These are phyloP conservation scores for Xerus inauris DNA, from an alignment of 2,113 vertebrate species.

Conservation along the genomic window DNA sequence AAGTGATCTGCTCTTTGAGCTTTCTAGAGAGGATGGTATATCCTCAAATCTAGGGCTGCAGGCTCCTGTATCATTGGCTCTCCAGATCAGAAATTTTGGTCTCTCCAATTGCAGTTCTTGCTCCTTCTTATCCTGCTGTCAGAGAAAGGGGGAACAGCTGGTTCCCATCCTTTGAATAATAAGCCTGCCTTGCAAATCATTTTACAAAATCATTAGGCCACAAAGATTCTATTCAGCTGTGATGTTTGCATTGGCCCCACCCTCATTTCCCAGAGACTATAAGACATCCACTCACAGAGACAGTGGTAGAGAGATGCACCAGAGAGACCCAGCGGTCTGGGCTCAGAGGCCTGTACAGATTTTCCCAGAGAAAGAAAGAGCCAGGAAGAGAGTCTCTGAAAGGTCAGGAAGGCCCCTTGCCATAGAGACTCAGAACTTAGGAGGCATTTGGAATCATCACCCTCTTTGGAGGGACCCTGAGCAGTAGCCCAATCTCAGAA, in stretches of 20 bases:
- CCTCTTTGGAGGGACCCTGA: not conserved
- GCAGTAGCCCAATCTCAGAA: constrained; percentile 19
- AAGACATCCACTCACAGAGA: constrained; percentile 67
- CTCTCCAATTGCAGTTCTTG: constrained; percentile 19
- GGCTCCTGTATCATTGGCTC: not conserved
- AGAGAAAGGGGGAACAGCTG: constrained; percentile 71
- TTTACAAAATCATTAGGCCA: constrained; percentile 80
- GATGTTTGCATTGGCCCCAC: constrained; percentile 65
- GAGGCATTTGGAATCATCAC: constrained; percentile 35
- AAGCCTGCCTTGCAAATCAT: constrained; percentile 70
- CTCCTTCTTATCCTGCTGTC: constrained; percentile 66
- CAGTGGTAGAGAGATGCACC: constrained; percentile 34
- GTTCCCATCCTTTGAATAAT: constrained; percentile 77
- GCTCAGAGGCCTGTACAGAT: constrained; percentile 12
- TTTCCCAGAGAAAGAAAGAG: constrained; percentile 21
- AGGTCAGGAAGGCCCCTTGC: not conserved
- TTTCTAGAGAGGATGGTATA: constrained; percentile 31
- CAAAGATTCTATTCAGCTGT: constrained; percentile 80
- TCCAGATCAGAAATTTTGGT: constrained; percentile 42
- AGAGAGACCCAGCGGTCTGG: not conserved
- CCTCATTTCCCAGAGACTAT: constrained; percentile 70
- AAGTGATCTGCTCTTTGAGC: not conserved
- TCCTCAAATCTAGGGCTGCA: not conserved
- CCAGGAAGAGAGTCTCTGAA: not conserved
- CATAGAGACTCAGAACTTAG: not conserved